Conservation (phyloP, 2,797 vertebrate genomes). For the Oreonectes daqikongensis region DNA sequence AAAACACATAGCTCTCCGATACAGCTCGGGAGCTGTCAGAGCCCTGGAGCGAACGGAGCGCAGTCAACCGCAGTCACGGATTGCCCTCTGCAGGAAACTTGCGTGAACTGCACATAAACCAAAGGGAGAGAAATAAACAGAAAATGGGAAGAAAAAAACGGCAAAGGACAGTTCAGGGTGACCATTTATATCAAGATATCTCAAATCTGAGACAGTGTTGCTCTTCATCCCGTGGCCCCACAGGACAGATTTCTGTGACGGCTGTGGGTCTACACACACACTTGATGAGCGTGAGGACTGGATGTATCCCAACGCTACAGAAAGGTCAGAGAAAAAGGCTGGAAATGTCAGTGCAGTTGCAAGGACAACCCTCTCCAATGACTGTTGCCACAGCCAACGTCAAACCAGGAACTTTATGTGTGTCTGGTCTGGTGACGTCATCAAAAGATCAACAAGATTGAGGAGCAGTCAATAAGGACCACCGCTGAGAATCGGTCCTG, state of each 20-base stretch:
- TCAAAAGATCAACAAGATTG: not conserved
- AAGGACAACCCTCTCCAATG: slow-evolving; percentile 22
- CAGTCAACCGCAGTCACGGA: slow-evolving; percentile 48
- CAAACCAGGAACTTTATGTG: slow-evolving; percentile 7
- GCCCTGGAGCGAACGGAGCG: not conserved
- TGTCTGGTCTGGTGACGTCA: slow-evolving; percentile 3
- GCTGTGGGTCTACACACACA: slow-evolving; percentile 10
- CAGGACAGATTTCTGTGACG: not conserved
- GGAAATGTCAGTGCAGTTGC: slow-evolving; percentile 54
- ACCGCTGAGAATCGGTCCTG: not conserved
- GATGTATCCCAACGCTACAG: slow-evolving; percentile 48
- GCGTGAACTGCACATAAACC: slow-evolving; percentile 31
- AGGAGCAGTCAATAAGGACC: slow-evolving; percentile 22
- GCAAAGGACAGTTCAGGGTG: slow-evolving; percentile 32
- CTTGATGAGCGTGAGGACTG: slow-evolving; percentile 25
- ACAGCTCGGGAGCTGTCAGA: slow-evolving; percentile 13
- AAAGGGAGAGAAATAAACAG: slow-evolving; percentile 38
- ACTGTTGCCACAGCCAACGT: slow-evolving; percentile 28
- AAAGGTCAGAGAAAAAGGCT: slow-evolving; percentile 49
- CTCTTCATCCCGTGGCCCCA: slow-evolving; percentile 20
- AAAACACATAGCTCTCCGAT: slow-evolving; percentile 49
- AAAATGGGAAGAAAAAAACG: slow-evolving; percentile 19
- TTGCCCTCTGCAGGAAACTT: slow-evolving; percentile 59
- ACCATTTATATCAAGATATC: slow-evolving; percentile 33
- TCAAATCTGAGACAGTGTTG: slow-evolving; percentile 8